Evolutionary conservation across 2,113 vertebrate species (phyloP).

Genomic region (Mustela lutreola): DNA sequence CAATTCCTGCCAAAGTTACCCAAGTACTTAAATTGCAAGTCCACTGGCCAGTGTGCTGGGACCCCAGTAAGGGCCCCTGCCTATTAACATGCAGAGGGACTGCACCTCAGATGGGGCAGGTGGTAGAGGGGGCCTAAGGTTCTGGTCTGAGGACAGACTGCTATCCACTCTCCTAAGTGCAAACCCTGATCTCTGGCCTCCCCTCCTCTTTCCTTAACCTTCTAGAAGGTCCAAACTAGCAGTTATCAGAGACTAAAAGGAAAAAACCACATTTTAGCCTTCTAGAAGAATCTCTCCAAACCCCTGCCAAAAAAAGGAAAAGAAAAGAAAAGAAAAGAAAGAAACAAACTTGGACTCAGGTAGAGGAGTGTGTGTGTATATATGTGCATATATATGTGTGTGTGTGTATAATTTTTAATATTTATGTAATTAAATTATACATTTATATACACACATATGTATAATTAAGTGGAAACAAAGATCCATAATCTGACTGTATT

Average conservation of each 20-base stretch:
- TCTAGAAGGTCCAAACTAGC: background rate
- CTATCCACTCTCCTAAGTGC: background rate
- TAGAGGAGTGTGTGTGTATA: background rate
- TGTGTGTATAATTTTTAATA: background rate
- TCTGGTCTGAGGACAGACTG: background rate
- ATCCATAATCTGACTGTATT: background rate
- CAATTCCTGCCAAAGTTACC: background rate
- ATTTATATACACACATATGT: background rate
- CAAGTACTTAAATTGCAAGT: background rate
- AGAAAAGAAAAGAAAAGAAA: background rate
- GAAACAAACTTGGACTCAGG: background rate
- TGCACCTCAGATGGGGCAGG: background rate
- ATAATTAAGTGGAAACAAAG: background rate
- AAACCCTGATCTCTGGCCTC: background rate
- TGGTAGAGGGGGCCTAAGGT: background rate
- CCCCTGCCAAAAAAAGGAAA: fast-evolving
- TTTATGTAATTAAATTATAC: background rate
- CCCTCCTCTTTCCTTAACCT: background rate
- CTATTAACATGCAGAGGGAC: background rate
- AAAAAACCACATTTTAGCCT: background rate
- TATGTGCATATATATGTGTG: no score
- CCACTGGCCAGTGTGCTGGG: background rate
- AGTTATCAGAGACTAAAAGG: background rate
- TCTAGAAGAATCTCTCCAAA: background rate
- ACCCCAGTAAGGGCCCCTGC: background rate